Evolutionary conservation across 2,113 vertebrate genomes (phyloP).

Genomic region (Azemiops feae): DNA sequence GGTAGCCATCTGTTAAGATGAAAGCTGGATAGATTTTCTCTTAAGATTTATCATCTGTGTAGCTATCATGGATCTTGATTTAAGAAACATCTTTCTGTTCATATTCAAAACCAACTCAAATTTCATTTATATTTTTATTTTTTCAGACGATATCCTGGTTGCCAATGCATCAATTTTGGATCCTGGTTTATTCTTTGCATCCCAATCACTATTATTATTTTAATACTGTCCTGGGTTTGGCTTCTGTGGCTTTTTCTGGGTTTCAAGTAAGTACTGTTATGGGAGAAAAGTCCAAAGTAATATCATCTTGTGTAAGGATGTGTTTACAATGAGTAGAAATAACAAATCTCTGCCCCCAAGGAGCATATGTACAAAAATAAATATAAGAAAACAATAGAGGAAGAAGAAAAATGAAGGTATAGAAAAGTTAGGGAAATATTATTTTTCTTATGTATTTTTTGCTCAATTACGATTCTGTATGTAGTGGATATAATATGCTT

Average conservation of each 20-base stretch:
- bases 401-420: not conserved
- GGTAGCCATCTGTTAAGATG: not conserved
- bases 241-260: slow-evolving; percentile 89
- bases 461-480: not conserved
- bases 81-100: not conserved
- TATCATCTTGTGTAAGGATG: not conserved
- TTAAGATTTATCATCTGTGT: not conserved
- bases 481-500: not conserved
- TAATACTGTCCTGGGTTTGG: slow-evolving; percentile 87
- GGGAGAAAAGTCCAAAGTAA: not conserved
- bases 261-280: slow-evolving; percentile 80
- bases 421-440: not conserved
- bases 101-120: not conserved
- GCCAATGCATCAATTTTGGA: slow-evolving; percentile 85
- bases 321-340: not conserved
- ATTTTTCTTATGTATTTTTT: not conserved
- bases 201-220: slow-evolving; percentile 76
- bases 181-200: slow-evolving; percentile 88
- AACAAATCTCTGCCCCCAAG: not conserved
- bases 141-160: slow-evolving; percentile 82
- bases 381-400: not conserved
- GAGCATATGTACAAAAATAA: not conserved
- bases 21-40: not conserved
- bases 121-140: not conserved
- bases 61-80: not conserved